Conservation (phyloP, 2,113 vertebrate genomes). For the Syngnathus scovelli region DNA sequence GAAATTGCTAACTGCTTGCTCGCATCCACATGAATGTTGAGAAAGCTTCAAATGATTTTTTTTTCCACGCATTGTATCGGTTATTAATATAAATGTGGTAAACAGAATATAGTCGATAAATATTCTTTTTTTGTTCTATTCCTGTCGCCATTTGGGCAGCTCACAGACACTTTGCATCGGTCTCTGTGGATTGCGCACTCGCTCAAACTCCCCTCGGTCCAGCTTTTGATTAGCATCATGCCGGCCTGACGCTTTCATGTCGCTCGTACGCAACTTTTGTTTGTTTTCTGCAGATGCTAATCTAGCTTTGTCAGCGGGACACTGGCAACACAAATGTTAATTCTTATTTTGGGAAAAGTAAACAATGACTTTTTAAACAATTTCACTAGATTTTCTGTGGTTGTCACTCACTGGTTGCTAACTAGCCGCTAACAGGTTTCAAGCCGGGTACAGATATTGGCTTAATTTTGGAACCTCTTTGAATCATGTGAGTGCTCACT, state of each 20-base stretch:
- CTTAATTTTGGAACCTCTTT: no score
- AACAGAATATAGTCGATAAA: neutral
- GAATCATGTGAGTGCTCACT: no score
- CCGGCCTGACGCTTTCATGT: neutral
- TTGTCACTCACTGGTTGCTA: neutral
- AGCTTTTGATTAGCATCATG: conserved; percentile 1
- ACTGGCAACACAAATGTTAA: neutral
- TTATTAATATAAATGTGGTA: neutral
- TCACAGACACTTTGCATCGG: neutral
- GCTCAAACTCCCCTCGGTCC: neutral
- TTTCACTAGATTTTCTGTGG: neutral
- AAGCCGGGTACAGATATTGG: neutral
- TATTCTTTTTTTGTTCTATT: neutral
- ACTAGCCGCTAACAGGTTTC: neutral
- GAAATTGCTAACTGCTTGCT: neutral
- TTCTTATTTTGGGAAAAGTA: neutral
- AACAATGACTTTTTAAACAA: neutral
- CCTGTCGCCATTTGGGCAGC: conserved; percentile 2
- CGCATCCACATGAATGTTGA: neutral
- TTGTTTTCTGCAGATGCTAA: conserved; percentile 4
- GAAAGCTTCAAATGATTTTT: neutral
- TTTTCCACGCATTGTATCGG: neutral
- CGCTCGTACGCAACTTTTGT: neutral
- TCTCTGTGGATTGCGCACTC: neutral
- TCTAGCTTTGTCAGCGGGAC: conserved; percentile 2